Base-by-base conservation (phyloP, 2,113 vertebrate genomes). In the Lepisosteus osseus region DNA sequence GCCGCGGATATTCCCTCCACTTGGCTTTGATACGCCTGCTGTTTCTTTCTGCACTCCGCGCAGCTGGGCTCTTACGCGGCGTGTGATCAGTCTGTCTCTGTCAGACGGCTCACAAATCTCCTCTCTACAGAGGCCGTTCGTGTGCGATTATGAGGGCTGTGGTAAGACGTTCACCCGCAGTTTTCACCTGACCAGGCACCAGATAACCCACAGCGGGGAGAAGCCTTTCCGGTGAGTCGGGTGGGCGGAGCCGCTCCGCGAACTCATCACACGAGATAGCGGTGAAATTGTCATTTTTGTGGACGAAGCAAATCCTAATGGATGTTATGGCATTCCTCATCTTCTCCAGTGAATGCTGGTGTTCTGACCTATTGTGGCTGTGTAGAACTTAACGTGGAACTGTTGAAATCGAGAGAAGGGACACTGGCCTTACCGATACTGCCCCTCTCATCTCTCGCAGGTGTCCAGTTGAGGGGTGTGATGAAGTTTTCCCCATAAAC, bases 141-240 rank as follows among this genome's bases (percentile, higher is more conserved):
- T 91, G 0, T 99, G 97, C 70, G 82, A 86, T 2, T 74, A 86
- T 17, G 88, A 92, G 69, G 90, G 85, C 72, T 98, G 97, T 63
- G 87, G 88, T 7, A 96, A 93, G 84, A 83, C 89, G 61, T 99
- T 96, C 79, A 86, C 89, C 44, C 89, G 93, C 47, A 88, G 90
- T 2, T 94, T 87, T 77, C 92, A 95, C 62, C 93, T 95, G 55
- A 82, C 84, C 68, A 92, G 95, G 2, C 97, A 99, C 40, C 63
- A 84, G 7, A 86, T 96, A 57, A 90, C 70, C 7, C 97, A 99
- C 83, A 95, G 90, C 0, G 92, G 93, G 4, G 92, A 94, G 29
- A 96, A 93, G 63, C 91, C 89, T 0, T 94, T 93, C 75, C 74
- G 77, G 97, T 97, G 86, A 95, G 91, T 86, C 0, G 6, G 0